Conservation (phyloP, 2,888 invertebrate genomes). For the Acrocyrtus sp. region DNA sequence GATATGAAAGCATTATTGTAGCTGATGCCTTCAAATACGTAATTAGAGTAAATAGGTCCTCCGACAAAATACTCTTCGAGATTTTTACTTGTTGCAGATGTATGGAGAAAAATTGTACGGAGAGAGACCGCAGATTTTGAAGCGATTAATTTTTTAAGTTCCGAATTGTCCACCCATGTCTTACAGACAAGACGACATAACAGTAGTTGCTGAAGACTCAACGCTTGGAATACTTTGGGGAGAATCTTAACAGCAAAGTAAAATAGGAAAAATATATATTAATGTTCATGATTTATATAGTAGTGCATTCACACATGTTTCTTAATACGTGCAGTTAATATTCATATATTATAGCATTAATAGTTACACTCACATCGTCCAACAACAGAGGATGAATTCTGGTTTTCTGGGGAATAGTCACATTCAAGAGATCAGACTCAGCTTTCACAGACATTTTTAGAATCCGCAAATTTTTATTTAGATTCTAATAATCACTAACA, state of each 20-base stretch:
- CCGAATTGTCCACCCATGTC: constrained; percentile 16
- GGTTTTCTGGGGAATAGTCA: too few species aligned
- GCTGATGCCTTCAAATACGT: constrained; percentile 13
- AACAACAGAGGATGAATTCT: constrained; percentile 19
- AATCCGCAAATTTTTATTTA: too few species aligned
- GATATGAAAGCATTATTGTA: constrained; percentile 10
- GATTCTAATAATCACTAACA: too few species aligned
- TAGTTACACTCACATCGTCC: constrained; percentile 23
- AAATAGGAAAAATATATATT: too few species aligned
- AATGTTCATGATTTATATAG: too few species aligned
- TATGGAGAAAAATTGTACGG: constrained; percentile 16
- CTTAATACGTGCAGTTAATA: too few species aligned
- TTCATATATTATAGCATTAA: too few species aligned
- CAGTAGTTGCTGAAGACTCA: constrained; percentile 5
- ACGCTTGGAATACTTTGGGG: constrained; percentile 1
- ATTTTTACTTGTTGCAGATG: constrained; percentile 10
- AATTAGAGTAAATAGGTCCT: constrained; percentile 15
- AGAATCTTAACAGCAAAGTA: too few species aligned
- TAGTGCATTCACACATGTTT: too few species aligned
- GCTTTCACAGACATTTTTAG: too few species aligned
- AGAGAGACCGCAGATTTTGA: constrained; percentile 18
- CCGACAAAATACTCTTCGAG: constrained; percentile 2
- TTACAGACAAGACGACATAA: constrained; percentile 28
- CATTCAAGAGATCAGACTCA: too few species aligned
- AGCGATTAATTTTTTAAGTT: background rate